Evolutionary conservation across 2,113 vertebrate genomes (phyloP), one percentile per base, ranked within the genome.

Genomic region (Zingel zingel): DNA sequence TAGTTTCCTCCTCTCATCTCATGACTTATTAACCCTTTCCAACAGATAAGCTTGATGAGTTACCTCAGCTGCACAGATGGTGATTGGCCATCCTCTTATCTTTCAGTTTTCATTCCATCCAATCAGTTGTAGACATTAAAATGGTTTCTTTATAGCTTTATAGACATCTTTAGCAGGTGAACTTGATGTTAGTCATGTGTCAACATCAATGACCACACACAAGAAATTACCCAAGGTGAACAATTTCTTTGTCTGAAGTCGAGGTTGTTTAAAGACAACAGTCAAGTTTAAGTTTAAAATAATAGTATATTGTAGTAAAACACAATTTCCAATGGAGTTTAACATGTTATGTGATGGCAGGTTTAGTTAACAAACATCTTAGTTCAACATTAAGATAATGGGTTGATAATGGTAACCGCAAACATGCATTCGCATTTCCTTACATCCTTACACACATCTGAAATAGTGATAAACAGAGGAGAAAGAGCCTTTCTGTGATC

Each of bases 401-500:
- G 1, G 13, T 15, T 50, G 23, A 63, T 43, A 47, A 23, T 23
- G 13, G 8, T 3, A 65, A 8, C 61, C 33, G 27, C 15, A 61
- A 19, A 18, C 65, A 39, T 43, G 13, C 51, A 23, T 53, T 33
- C 23, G 8, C 36, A 10, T 43, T 43, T 43, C 39, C 10, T 43
- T 33, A 15, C 1, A 2, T 36, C n/a, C 19, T 21, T n/a, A 19
- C 8, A 54, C 45, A 25, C 65, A 50, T 70, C 4, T 39, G 51
- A 43, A 19, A 30, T 18, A 14, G 10, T 53, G 69, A 43, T 48
- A 62, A 54, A 39, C 51, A 2, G n/a, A 30, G 21, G 18, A 45
- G 33, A 5, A 15, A 10, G 45, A 71, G 47, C 72, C 61, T 69
- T 8, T 62, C 12, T 18, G 19, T 88, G 78, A 89, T 82, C 82